Evolutionary conservation across 2,888 invertebrate genomes (phyloP), one percentile per base, ranked within the genome.

Genomic region (Calliphora vomitoria): DNA sequence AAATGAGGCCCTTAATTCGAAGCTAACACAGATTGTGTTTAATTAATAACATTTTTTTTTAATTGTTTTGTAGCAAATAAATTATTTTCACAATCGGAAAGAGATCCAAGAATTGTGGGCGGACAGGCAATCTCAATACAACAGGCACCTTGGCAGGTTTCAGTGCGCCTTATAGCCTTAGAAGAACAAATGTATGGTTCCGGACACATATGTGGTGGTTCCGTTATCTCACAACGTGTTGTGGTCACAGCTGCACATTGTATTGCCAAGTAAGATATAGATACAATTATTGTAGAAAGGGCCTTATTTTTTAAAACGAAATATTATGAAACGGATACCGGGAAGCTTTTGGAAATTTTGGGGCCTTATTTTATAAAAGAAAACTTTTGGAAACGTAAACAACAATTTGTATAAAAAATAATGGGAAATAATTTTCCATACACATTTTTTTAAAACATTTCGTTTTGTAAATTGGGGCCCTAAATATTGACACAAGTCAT

Each of bases 131-230:
- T 91, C 13, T 50, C 78, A 6, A 90, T 90, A 25, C 20, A 55
- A 0, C 47, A 71, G n/a, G 90, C 90, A 0, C 91, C 91, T 10
- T 91, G 91, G 85, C 91, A 91, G 69, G 91, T 91, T 4, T 92
- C 92, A 4, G 88, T 92, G 5, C 91, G 92, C 11, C 82, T 91
- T 4, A 90, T 87, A 69, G 25, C 18, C 0, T 81, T 82, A 41
- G 90, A 91, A 62, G 5, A 31, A 1, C 8, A 71, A 44, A 20
- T 53, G 38, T 91, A 89, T 69, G 91, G 91, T 15, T 76, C 66
- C 15, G 92, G 92, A 3, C 91, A 91, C 71, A 90, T 91, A n/a
- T 92, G 92, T 66, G 92, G 92, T 8, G 92, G 91, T 50, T 89
- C 90, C 8, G 88, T 91, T 0, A 90, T 91, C 38, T 79, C 91